phyloP scores from a whole-genome alignment of 2,888 invertebrate genomes.

The Mesodorylaimus sp. region DNA sequence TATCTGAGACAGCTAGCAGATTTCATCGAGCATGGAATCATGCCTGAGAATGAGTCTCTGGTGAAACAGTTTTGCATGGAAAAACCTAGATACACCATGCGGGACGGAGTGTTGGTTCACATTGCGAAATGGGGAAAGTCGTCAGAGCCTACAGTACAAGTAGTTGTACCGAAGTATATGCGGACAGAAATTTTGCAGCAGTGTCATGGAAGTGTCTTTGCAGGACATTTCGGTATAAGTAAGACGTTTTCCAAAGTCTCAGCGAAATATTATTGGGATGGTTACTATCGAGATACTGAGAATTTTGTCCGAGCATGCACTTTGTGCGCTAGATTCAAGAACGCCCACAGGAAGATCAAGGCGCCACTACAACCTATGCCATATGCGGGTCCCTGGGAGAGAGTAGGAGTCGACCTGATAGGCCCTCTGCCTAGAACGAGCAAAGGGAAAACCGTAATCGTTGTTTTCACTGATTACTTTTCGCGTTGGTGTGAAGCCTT shows the following conservation, averaged over 20 bases:
- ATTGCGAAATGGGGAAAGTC: no score
- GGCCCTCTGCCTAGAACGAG: constrained; percentile 16
- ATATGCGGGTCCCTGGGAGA: constrained; percentile 15
- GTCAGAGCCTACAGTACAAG: no score
- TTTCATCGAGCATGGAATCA: no score
- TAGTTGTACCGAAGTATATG: no score
- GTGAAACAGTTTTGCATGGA: no score
- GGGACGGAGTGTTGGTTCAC: no score
- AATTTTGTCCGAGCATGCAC: background rate
- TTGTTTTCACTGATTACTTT: constrained; percentile 15
- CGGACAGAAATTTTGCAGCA: background rate
- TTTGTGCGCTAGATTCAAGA: no score
- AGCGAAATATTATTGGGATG: background rate
- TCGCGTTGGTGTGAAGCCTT: constrained; percentile 17
- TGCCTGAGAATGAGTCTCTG: no score
- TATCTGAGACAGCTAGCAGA: no score
- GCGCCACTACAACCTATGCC: constrained; percentile 11
- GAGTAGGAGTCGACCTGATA: constrained; percentile 15
- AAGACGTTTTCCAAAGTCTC: background rate
- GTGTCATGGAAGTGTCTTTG: background rate
- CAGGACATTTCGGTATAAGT: background rate
- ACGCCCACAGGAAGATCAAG: no score
- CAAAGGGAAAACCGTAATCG: constrained; percentile 15
- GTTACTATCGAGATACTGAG: background rate
- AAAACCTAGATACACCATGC: no score